Evolutionary conservation across 2,888 invertebrate species (phyloP).

Genomic region (Drosophila multiciliata): DNA sequence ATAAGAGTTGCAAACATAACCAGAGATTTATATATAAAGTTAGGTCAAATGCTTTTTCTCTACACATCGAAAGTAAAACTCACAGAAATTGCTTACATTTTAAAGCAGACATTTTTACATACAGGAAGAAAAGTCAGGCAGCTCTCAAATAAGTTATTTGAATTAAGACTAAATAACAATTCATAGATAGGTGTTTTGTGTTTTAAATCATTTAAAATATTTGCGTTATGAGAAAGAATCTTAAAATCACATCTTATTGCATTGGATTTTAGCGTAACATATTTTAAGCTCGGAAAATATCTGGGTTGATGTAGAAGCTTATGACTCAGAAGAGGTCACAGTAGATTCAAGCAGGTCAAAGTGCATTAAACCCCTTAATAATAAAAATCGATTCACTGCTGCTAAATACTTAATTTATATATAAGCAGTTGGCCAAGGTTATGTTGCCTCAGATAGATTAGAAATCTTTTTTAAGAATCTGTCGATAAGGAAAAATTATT

Average conservation of each 20-base stretch:
- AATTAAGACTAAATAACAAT: neutral
- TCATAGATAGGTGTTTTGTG: neutral
- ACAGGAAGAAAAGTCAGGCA: neutral
- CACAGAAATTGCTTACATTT: neutral
- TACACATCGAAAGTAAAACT: neutral
- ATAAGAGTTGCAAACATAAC: neutral
- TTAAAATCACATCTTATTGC: neutral
- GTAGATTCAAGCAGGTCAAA: neutral
- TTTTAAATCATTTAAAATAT: neutral
- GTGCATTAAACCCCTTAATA: neutral
- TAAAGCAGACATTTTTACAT: neutral
- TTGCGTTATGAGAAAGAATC: neutral
- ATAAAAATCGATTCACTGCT: neutral
- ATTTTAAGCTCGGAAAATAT: no score
- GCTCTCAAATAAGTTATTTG: neutral
- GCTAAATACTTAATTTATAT: neutral
- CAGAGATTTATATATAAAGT: neutral
- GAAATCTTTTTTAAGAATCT: no score
- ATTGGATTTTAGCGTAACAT: no score
- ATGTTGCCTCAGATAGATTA: neutral
- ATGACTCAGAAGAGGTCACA: neutral
- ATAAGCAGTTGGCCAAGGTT: neutral
- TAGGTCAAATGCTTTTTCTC: neutral
- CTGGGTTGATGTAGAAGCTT: neutral
- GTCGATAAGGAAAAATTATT: neutral